Evolutionary conservation across 2,113 vertebrate genomes (phyloP).

Genomic region (Ginglymostoma cirratum): DNA sequence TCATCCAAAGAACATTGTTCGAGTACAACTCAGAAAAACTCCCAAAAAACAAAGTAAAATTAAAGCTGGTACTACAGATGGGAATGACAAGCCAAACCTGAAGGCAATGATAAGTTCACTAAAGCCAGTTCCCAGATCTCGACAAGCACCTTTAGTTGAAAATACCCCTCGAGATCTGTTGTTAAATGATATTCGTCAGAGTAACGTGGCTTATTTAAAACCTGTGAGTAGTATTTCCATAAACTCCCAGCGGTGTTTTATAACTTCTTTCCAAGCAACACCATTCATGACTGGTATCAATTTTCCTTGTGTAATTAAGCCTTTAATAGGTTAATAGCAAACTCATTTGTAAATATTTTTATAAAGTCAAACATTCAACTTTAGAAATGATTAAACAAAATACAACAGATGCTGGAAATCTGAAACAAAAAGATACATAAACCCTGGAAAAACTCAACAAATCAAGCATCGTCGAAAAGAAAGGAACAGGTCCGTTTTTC

Average conservation of each 20-base stretch:
- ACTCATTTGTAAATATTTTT: neutral
- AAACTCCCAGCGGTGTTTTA: no score
- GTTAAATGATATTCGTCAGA: conserved; percentile 80
- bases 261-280: neutral
- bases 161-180: conserved; percentile 80
- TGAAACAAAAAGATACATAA: neutral
- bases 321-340: neutral
- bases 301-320: neutral
- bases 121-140: conserved; percentile 76
- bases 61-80: conserved; percentile 45
- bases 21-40: conserved; percentile 42
- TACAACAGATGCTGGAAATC: neutral
- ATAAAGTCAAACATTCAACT: neutral
- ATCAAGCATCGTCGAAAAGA: neutral
- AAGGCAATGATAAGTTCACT: conserved; percentile 81
- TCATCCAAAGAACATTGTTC: conserved; percentile 35
- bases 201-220: conserved; percentile 87
- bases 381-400: neutral
- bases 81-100: conserved; percentile 72
- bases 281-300: neutral
- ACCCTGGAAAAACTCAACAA: neutral
- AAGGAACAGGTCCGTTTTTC: neutral
- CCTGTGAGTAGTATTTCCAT: conserved; percentile 55
- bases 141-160: conserved; percentile 75
- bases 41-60: conserved; percentile 2